Base-by-base conservation (phyloP, 2,888 invertebrate species). In the Chirona hameri region DNA sequence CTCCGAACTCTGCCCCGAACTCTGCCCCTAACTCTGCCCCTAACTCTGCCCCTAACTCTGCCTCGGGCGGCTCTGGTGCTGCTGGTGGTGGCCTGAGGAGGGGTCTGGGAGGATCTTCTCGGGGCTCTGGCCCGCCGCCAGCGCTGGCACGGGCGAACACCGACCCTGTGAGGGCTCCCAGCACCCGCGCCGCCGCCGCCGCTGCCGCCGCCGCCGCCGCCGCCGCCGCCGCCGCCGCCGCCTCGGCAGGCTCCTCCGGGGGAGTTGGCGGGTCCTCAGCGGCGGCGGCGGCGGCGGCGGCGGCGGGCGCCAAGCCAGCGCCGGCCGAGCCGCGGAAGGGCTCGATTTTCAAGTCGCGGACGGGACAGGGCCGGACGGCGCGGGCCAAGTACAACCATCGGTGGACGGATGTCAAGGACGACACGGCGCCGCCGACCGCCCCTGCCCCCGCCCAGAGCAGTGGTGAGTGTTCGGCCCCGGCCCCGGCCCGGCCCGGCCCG, bases 321-420 rank as follows among this genome's bases (percentile, higher is more conserved):
- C n/a, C 46, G n/a, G 7, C n/a, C 21, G 46, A 39, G 79, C 24
- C 79, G 7, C 48, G 52, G 52, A 79, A 46, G 48, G 79, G 79
- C 27, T 79, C 79, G 27, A 79, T 79, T 12, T 79, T 79, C 79
- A 79, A 79, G 79, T 27, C 48, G 0, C 79, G 79, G 18, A 2
- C 48, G 15, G 79, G 79, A 2, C 79, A 79, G 46, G 79, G 79
- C 14, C n/a, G 79, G 14, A 3, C 48, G n/a, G 79, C 79, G 12
- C 79, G 79, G 15, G 79, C 79, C 27, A 18, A 52, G 21, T 79
- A 79, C 52, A 79, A 79, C 18, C 79, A 79, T 52, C 48, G 79
- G 9, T 79, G 79, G 79, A 52, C 52, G 4, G 79, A 79, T 18
- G 79, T 52, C 18, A 12, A 12, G 5, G 72, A 29, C 72, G 39